A percentile compares a stretch with the other conserved stretches of the same genome.
Conservation (phyloP, 2,113 vertebrate species). For the Buteo buteo region DNA sequence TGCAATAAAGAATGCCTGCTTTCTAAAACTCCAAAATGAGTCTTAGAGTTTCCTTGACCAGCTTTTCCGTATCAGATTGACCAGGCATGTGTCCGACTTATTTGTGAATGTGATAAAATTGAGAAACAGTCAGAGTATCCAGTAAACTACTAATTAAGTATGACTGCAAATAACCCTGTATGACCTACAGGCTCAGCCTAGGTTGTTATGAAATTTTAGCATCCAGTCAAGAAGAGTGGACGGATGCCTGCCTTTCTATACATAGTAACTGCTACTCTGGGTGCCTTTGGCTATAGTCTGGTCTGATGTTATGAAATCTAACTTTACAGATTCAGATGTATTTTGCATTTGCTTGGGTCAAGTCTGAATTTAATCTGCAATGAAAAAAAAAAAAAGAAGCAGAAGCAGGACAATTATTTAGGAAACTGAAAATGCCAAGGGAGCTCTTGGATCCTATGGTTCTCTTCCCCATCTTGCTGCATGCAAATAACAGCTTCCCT, state of each 20-base stretch:
- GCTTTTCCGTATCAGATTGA: not conserved
- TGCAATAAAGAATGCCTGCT: too few species aligned
- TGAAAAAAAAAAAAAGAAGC: not conserved
- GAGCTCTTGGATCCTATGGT: not conserved
- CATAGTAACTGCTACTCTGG: not conserved
- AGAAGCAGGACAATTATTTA: not conserved
- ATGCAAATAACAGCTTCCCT: constrained; percentile 59
- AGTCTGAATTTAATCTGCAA: not conserved
- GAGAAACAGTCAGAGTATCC: not conserved
- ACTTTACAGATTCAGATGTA: not conserved
- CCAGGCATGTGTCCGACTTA: not conserved
- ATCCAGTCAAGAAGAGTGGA: not conserved
- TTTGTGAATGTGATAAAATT: not conserved
- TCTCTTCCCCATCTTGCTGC: constrained; percentile 22
- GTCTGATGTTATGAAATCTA: not conserved
- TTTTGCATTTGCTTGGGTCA: not conserved
- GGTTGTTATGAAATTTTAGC: not conserved
- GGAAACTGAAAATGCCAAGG: constrained; percentile 10
- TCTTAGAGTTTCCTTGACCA: too few species aligned
- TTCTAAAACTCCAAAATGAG: too few species aligned
- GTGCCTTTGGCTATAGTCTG: not conserved
- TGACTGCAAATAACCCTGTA: not conserved
- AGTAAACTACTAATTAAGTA: not conserved
- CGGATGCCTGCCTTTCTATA: not conserved
- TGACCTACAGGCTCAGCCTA: not conserved